phyloP scores from a whole-genome alignment of 2,888 invertebrate species.

The Pyrgus malvae region DNA sequence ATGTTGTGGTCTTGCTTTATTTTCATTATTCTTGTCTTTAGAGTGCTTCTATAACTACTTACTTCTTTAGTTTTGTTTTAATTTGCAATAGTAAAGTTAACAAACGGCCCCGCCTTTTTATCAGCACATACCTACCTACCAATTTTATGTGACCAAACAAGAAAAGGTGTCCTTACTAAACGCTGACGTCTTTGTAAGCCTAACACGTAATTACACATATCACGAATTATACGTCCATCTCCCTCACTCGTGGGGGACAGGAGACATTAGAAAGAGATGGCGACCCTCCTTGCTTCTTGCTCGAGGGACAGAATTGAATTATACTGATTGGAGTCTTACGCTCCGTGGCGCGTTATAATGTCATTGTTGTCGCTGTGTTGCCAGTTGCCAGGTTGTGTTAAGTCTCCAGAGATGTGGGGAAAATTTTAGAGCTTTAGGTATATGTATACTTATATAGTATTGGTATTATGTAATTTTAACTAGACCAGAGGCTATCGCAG shows the following conservation, averaged over 20 bases:
- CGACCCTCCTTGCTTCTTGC: constrained; percentile 13
- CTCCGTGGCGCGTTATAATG: constrained; percentile 48
- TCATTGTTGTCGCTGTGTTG: constrained; percentile 35
- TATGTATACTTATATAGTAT: background rate
- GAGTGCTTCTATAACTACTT: no score
- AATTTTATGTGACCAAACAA: background rate
- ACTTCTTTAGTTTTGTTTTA: no score
- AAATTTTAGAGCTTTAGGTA: background rate
- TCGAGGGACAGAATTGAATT: constrained; percentile 37
- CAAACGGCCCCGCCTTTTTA: no score
- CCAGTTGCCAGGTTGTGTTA: background rate
- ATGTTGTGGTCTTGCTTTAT: no score
- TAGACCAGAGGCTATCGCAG: no score
- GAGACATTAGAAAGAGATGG: constrained; percentile 15
- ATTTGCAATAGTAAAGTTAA: no score
- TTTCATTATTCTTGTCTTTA: no score
- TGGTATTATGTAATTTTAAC: no score
- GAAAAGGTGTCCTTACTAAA: background rate
- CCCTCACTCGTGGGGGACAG: background rate
- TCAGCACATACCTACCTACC: no score
- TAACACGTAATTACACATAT: constrained; percentile 2
- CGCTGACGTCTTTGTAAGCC: background rate
- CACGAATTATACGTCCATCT: background rate
- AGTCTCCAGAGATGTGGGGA: constrained; percentile 7
- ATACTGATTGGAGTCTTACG: constrained; percentile 47